Base-by-base conservation (phyloP, 2,797 vertebrate species). In the Esox lucius region DNA sequence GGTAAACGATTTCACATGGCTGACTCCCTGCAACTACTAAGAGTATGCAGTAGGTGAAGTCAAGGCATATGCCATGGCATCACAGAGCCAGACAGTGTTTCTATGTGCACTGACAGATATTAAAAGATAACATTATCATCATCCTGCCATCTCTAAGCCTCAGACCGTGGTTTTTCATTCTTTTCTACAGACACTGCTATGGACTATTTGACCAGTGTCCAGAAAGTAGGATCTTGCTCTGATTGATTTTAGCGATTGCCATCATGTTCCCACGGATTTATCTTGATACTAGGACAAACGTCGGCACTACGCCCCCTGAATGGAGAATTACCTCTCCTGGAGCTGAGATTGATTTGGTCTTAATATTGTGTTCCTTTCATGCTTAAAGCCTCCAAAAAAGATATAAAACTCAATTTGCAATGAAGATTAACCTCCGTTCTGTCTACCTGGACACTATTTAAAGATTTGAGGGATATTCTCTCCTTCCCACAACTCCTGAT, bases 311-410 rank as follows among this genome's bases (percentile, higher is more conserved):
- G 4, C 9, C 1, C 39, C 39, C 39, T 42, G 31, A 49, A 80
- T 31, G 42, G 17, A 59, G 53, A 70, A 76, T 73, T 11, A 11
- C 48, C 42, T 71, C 67, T 16, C 31, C 8, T n/a, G 12, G 35
- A 5, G 49, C 66, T 66, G 6, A 16, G 28, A 79, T 66, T 31
- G 48, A 24, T 66, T 17, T 5, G 24, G 22, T 74, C 70, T 71
- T 26, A 72, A 80, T 76, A 9, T 61, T 2, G 12, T 46, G 8
- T 28, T 68, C 51, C 75, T 33, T 70, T 75, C 46, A n/a, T 74
- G 81, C 73, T 28, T 74, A 79, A 84, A 85, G 81, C 81, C 75
- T 75, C 77, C 83, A 68, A 67, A 71, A 48, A 72, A 64, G 67
- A 42, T 73, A 46, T 74, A 71, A 71, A 26, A 66, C 68, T 42